Conservation (phyloP, 2,113 vertebrate genomes). For the Actenoides lindsayi region DNA sequence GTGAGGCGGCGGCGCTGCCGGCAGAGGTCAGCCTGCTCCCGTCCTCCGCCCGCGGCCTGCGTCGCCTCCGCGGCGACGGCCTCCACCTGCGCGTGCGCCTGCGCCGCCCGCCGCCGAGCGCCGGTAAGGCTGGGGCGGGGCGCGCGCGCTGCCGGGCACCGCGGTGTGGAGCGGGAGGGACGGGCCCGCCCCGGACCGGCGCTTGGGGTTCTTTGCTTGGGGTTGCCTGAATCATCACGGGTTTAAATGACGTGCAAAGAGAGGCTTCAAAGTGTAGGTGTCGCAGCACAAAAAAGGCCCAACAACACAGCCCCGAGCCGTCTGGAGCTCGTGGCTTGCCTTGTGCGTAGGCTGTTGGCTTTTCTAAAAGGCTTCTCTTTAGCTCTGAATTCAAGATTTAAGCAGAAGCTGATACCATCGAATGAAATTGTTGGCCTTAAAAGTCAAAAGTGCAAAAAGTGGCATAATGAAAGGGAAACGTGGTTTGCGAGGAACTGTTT, state of each 20-base stretch:
- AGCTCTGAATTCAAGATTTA: neutral
- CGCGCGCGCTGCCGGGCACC: no score
- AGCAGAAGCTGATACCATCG: neutral
- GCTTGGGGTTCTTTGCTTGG: neutral
- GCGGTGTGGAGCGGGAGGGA: accelerated
- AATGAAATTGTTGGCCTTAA: accelerated
- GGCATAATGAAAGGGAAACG: accelerated
- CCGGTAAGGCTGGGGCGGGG: constrained; percentile 52
- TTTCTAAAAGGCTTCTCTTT: neutral
- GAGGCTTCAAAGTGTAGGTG: accelerated
- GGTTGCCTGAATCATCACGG: accelerated
- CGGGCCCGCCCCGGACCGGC: accelerated
- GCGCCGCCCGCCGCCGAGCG: neutral
- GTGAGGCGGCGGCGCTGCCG: constrained; percentile 73
- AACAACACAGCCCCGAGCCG: accelerated
- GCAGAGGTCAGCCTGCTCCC: constrained; percentile 80
- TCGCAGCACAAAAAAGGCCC: no score
- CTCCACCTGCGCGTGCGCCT: constrained; percentile 84
- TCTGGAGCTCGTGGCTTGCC: accelerated
- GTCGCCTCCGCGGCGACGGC: constrained; percentile 73
- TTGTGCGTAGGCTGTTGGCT: accelerated
- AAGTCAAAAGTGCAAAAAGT: neutral
- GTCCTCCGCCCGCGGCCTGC: constrained; percentile 78
- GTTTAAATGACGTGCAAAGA: accelerated
- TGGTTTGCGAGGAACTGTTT: neutral